phyloP scores from a whole-genome alignment of 2,888 invertebrate genomes.

The Agrochola macilenta region DNA sequence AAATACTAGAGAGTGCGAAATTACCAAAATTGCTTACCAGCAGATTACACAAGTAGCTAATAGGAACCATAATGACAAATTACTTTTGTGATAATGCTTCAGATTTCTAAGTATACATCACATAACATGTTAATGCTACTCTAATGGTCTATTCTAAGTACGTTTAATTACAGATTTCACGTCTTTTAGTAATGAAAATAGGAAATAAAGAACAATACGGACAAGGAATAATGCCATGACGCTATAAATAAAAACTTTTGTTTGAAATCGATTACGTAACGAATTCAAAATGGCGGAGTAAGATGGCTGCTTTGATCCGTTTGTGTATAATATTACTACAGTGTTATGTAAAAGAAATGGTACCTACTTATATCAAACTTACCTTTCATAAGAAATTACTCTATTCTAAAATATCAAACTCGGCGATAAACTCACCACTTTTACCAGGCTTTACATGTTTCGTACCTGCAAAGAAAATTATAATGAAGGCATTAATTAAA shows the following conservation, averaged over 20 bases:
- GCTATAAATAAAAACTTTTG: conserved; percentile 41
- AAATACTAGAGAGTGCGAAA: conserved; percentile 9
- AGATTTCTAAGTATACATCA: conserved; percentile 35
- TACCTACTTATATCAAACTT: neutral
- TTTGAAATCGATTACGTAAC: conserved; percentile 45
- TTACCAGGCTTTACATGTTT: conserved; percentile 63
- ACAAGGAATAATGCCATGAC: conserved; percentile 41
- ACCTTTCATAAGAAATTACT: neutral
- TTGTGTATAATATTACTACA: conserved; percentile 19
- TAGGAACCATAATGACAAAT: conserved; percentile 21
- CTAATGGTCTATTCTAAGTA: conserved; percentile 48
- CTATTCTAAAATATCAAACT: conserved; percentile 3
- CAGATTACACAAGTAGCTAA: conserved; percentile 27
- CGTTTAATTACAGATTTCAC: conserved; percentile 61
- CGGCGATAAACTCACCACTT: conserved; percentile 58
- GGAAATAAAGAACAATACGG: conserved; percentile 59
- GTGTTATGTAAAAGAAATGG: neutral
- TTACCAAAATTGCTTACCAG: neutral
- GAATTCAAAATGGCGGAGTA: conserved; percentile 44
- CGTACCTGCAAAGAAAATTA: conserved; percentile 63
- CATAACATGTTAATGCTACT: conserved; percentile 51
- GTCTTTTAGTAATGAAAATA: conserved; percentile 45
- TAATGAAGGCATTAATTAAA: conserved; percentile 27
- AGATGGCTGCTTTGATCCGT: conserved; percentile 27
- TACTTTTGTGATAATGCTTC: conserved; percentile 23